Percentiles rank a stretch among this genome's conserved stretches.
These are phyloP conservation scores for Drosophila nr. perissopoda DNA, from an alignment of 2,888 invertebrate species.

Conservation along the genomic window DNA sequence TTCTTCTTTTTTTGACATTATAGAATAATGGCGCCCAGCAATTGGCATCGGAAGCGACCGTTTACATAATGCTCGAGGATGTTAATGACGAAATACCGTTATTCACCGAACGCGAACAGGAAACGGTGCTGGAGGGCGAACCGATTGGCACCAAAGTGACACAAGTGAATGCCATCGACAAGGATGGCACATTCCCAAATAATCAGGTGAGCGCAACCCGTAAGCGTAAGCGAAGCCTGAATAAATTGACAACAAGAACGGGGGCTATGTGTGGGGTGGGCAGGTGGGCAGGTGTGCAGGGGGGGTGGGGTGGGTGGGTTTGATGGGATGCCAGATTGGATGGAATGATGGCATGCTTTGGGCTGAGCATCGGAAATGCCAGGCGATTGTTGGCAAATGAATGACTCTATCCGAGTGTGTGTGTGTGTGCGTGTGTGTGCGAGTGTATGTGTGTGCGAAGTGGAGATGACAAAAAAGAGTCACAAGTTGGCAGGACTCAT, in stretches of 20 bases:
- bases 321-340: neutral
- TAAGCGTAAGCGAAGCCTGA: constrained; percentile 4
- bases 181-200: constrained; percentile 97
- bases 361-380: constrained; percentile 52
- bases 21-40: constrained; percentile 98
- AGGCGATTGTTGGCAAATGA: constrained; percentile 63
- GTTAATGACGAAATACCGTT: constrained; percentile 98
- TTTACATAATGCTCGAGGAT: constrained; percentile 96
- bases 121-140: constrained; percentile 97
- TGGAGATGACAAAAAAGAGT: constrained; percentile 20
- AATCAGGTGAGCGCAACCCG: constrained; percentile 89
- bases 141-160: constrained; percentile 97
- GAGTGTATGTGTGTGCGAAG: neutral
- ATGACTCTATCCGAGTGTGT: constrained; percentile 27
- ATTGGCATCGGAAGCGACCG: constrained; percentile 96
- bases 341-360: neutral
- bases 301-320: neutral
- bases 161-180: constrained; percentile 97
- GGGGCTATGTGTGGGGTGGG: neutral
- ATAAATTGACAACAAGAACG: constrained; percentile 17
- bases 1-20: constrained; percentile 33
- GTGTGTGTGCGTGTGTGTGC: neutral
- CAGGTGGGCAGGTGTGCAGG: no score
- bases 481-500: constrained; percentile 12
- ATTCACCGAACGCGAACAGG: constrained; percentile 97